Evolutionary conservation across 2,888 invertebrate species (phyloP).

Genomic region (Melanchra persicariae): DNA sequence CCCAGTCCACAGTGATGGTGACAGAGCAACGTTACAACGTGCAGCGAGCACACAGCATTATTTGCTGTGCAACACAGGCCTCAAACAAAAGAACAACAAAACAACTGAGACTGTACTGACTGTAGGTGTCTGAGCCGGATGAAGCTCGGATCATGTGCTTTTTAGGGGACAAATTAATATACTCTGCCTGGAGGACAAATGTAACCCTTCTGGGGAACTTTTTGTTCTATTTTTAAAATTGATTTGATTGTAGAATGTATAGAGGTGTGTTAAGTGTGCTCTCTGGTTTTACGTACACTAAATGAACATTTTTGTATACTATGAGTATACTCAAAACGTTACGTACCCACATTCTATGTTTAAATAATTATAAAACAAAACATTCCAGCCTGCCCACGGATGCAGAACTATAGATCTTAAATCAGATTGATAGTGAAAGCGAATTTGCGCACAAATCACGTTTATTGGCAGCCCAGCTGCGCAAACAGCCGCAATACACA

Average conservation of each 20-base stretch:
- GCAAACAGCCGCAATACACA: constrained; percentile 35
- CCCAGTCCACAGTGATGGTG: not conserved
- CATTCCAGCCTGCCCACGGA: constrained; percentile 29
- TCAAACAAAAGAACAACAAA: constrained; percentile 33
- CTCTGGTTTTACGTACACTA: not conserved
- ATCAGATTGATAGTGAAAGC: constrained; percentile 57
- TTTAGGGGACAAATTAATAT: constrained; percentile 17
- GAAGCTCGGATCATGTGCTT: constrained; percentile 33
- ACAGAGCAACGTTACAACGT: constrained; percentile 14
- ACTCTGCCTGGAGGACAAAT: constrained; percentile 11
- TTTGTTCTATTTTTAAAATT: constrained; percentile 6
- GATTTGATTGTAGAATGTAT: not conserved
- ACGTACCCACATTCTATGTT: constrained; percentile 8
- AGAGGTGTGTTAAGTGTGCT: not conserved
- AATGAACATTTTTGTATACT: constrained; percentile 48
- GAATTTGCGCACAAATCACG: constrained; percentile 54
- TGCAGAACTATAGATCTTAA: constrained; percentile 43
- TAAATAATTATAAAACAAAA: constrained; percentile 43
- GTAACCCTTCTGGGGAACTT: not conserved
- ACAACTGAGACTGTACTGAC: constrained; percentile 8
- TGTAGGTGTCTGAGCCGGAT: constrained; percentile 28
- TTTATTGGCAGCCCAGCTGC: constrained; percentile 53
- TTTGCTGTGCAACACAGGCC: constrained; percentile 8
- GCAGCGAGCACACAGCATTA: too few relatives aligned
- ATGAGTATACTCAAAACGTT: constrained; percentile 11